These are phyloP conservation scores for Eudasyphora cyanicolor DNA, from an alignment of 2,888 invertebrate genomes.

Conservation along the genomic window DNA sequence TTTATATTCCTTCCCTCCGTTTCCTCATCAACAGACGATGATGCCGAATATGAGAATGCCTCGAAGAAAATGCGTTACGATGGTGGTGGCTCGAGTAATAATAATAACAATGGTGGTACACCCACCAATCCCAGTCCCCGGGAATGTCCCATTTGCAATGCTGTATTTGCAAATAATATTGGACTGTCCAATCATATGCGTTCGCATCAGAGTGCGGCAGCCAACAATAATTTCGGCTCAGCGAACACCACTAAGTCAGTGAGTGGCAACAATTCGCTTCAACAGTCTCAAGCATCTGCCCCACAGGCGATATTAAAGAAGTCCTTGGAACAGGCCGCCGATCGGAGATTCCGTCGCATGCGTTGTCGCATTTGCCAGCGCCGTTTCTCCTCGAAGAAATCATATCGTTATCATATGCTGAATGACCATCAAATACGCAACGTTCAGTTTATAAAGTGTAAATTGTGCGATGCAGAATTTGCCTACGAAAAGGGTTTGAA, in stretches of 20 bases:
- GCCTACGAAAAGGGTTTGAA: constrained; percentile 80
- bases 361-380: constrained; percentile 79
- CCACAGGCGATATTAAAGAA: constrained; percentile 75
- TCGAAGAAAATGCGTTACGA: constrained; percentile 75
- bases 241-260: constrained; percentile 64
- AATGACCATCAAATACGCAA: constrained; percentile 79
- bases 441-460: constrained; percentile 79
- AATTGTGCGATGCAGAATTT: constrained; percentile 79
- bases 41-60: constrained; percentile 72
- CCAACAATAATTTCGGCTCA: constrained; percentile 67
- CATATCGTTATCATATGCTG: constrained; percentile 79
- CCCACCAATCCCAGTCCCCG: constrained; percentile 66
- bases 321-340: constrained; percentile 76
- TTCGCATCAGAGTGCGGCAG: constrained; percentile 75
- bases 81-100: constrained; percentile 65
- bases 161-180: constrained; percentile 78
- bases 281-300: constrained; percentile 49
- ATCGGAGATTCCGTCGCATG: constrained; percentile 77
- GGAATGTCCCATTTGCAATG: constrained; percentile 78
- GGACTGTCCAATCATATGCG: constrained; percentile 80
- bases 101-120: constrained; percentile 39
- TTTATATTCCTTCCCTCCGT: too few relatives aligned
- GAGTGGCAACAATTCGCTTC: constrained; percentile 22
- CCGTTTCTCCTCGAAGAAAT: constrained; percentile 79
- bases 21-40: constrained; percentile 71